Conservation (phyloP, 2,888 invertebrate genomes). For the Magallana nippona region DNA sequence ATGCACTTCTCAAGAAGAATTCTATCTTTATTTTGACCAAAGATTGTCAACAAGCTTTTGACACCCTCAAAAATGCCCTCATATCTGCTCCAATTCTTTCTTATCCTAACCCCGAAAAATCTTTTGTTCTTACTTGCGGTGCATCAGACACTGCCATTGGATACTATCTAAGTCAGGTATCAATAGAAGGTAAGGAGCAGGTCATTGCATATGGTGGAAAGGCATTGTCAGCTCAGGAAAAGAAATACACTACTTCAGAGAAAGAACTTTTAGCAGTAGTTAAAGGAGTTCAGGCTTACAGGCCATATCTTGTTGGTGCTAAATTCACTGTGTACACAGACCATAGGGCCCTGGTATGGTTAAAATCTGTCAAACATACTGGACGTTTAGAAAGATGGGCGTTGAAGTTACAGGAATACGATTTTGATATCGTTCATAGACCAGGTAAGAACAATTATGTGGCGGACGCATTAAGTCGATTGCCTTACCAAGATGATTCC, state of each 20-base stretch:
- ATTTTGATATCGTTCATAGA: slow-evolving; percentile 37
- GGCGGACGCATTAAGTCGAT: neutral
- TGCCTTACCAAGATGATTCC: neutral
- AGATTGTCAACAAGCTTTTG: slow-evolving; percentile 38
- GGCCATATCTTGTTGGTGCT: slow-evolving; percentile 11
- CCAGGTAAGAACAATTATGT: neutral
- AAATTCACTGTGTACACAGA: neutral
- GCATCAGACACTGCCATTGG: slow-evolving; percentile 40
- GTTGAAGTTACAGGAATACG: slow-evolving; percentile 50
- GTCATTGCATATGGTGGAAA: slow-evolving; percentile 48
- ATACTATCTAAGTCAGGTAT: slow-evolving; percentile 40
- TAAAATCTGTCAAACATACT: no score
- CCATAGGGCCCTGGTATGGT: no score
- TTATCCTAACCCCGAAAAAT: slow-evolving; percentile 33
- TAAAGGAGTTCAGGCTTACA: neutral
- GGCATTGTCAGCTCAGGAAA: neutral
- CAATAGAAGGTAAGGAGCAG: slow-evolving; percentile 34
- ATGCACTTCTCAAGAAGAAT: no score
- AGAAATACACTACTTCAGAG: slow-evolving; percentile 35
- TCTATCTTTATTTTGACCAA: no score
- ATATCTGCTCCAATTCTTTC: slow-evolving; percentile 43
- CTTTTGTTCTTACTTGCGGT: slow-evolving; percentile 42
- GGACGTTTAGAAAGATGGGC: slow-evolving; percentile 48
- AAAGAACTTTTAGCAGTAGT: slow-evolving; percentile 45
- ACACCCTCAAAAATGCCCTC: slow-evolving; percentile 41